Conservation (phyloP, 2,797 vertebrate species). For the Macroramphosus scolopax region DNA sequence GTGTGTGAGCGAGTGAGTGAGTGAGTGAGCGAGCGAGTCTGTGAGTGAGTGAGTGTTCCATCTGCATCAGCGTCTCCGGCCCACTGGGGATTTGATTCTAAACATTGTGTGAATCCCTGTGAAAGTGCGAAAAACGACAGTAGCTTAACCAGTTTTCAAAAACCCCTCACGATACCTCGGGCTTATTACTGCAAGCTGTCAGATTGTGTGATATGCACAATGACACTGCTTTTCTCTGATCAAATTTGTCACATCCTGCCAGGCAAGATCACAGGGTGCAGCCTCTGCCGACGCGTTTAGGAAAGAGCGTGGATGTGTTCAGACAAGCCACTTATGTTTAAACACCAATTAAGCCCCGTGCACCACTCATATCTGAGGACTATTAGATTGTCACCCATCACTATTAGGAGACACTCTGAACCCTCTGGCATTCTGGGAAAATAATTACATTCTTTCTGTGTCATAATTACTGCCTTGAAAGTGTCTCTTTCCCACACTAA, state of each 20-base stretch:
- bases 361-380: conserved; percentile 46
- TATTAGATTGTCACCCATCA: conserved; percentile 73
- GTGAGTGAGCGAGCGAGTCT: too few relatives aligned
- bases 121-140: conserved; percentile 32
- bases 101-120: conserved; percentile 11
- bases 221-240: conserved; percentile 47
- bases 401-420: conserved; percentile 56
- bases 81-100: conserved; percentile 23
- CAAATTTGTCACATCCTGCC: conserved; percentile 59
- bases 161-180: conserved; percentile 26
- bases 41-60: too few relatives aligned
- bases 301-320: conserved; percentile 35
- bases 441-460: conserved; percentile 68
- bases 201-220: conserved; percentile 25
- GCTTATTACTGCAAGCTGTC: conserved; percentile 52
- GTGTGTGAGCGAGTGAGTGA: too few relatives aligned
- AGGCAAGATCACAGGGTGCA: conserved; percentile 50
- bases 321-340: conserved; percentile 62
- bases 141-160: conserved; percentile 33
- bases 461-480: conserved; percentile 73
- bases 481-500: conserved; percentile 61
- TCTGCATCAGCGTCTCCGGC: neutral
- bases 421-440: conserved; percentile 67
- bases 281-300: conserved; percentile 33
- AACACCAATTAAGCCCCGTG: conserved; percentile 63